These are phyloP conservation scores for Microdon myrmicae DNA, from an alignment of 2,888 invertebrate species.

Conservation along the genomic window DNA sequence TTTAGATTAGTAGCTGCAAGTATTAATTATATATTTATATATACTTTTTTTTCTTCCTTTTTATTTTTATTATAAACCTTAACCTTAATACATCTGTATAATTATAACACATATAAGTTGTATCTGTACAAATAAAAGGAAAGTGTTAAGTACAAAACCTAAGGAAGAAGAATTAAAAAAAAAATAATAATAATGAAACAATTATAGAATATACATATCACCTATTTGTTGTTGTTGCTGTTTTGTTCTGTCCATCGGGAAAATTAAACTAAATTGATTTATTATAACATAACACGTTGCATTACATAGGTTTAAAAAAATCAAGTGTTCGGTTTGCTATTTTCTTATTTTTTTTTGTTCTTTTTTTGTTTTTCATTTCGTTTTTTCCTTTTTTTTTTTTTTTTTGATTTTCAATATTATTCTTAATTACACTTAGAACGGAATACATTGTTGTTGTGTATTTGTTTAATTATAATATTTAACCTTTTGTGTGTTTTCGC, in stretches of 20 bases:
- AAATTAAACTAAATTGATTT: slow-evolving; percentile 39
- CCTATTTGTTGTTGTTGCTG: slow-evolving; percentile 34
- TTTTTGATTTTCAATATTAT: too few relatives aligned
- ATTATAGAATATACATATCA: slow-evolving; percentile 45
- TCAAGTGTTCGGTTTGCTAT: slow-evolving; percentile 9
- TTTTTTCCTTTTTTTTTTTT: not conserved
- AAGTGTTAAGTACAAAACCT: slow-evolving; percentile 30
- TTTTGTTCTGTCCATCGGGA: slow-evolving; percentile 13
- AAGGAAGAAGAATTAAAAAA: slow-evolving; percentile 21
- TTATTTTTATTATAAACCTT: slow-evolving; percentile 9
- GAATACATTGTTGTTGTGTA: too few relatives aligned
- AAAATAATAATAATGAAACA: slow-evolving; percentile 18
- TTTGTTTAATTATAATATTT: too few relatives aligned
- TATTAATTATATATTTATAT: slow-evolving; percentile 14
- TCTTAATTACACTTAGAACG: too few relatives aligned
- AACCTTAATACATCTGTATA: slow-evolving; percentile 4
- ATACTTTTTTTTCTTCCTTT: not conserved
- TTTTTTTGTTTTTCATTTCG: slow-evolving; percentile 12
- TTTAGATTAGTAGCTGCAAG: slow-evolving; percentile 19
- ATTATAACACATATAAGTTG: too few relatives aligned
- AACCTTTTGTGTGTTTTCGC: too few relatives aligned
- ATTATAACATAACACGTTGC: too few relatives aligned
- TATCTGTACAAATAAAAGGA: slow-evolving; percentile 37
- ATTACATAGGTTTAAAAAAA: too few relatives aligned
- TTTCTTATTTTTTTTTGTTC: slow-evolving; percentile 19